Evolutionary conservation across 2,797 vertebrate genomes (phyloP).

Genomic region (Spizella passerina): DNA sequence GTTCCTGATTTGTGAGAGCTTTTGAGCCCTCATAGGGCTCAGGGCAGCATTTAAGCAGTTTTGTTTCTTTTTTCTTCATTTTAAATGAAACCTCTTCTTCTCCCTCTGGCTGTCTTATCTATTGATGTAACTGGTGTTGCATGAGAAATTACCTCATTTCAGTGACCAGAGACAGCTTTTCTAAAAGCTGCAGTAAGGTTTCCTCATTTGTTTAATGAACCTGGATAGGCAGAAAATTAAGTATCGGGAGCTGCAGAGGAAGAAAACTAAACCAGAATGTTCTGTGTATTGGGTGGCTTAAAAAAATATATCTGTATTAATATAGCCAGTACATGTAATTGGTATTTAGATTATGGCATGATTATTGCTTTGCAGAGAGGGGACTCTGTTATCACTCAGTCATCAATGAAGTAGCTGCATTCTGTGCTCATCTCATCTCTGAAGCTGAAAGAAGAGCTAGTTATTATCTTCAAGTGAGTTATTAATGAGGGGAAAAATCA

Average conservation of each 20-base stretch:
- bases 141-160: constrained; percentile 48
- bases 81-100: constrained; percentile 13
- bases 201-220: constrained; percentile 52
- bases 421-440: constrained; percentile 41
- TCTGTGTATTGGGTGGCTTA: background rate
- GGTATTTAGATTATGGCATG: constrained; percentile 22
- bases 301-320: background rate
- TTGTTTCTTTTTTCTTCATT: background rate
- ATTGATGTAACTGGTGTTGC: constrained; percentile 1
- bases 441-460: constrained; percentile 53
- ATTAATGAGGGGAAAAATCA: constrained; percentile 64
- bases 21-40: background rate
- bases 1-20: background rate
- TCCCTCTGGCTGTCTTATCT: constrained; percentile 29
- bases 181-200: constrained; percentile 9
- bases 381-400: constrained; percentile 14
- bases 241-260: constrained; percentile 6
- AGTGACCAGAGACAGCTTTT: background rate
- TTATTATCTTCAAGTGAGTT: constrained; percentile 67
- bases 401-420: constrained; percentile 30
- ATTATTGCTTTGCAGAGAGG: constrained; percentile 42
- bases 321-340: background rate
- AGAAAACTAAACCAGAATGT: background rate
- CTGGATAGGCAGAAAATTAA: constrained; percentile 42
- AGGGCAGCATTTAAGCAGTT: background rate